Base-by-base conservation (phyloP, 2,797 vertebrate species). In the Adrianichthys oophorus region DNA sequence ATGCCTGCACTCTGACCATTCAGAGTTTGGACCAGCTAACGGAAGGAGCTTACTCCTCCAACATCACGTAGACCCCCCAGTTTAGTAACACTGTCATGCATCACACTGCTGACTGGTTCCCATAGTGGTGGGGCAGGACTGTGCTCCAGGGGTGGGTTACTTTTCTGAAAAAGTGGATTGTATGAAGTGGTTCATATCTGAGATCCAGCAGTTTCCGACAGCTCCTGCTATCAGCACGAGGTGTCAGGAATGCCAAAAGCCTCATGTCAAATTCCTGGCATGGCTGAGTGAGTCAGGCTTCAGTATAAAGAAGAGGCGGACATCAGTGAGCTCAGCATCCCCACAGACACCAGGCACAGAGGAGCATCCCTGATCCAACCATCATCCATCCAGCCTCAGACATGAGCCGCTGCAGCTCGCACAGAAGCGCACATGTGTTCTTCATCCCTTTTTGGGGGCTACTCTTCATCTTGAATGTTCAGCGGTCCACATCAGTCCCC, bases 181-280 rank as follows among this genome's bases (percentile, higher is more conserved):
- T 62, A 68, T 63, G 65, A 68, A 81, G 84, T 78, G 78, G 40
- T 51, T 49, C 74, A 76, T 87, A 84, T 89, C 85, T 77, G 45
- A 62, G 41, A 81, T 73, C 72, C 72, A 90, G 73, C 68, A 24
- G 73, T 87, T 91, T 92, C 91, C 83, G 85, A 87, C 85, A 78
- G 89, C 79, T 59, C 58, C 47, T 50, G 76, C 84, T 91, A 93
- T 92, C 92, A 85, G 75, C 70, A 70, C 50, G 73, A 92, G 89
- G 91, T 92, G 92, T 92, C 78, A 78, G 87, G 90, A 88, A 92
- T 91, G 90, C 62, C 48, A 59, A 49, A 23, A 17, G 61, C 52
- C 61, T 56, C 41, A 50, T 54, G 51, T 67, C 56, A 70, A 82
- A 88, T 92, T 93, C 92, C 85, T 80, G 68, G 70, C 90, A 91